Conservation (phyloP, 2,888 invertebrate species). For the Lucinisca nassula region DNA sequence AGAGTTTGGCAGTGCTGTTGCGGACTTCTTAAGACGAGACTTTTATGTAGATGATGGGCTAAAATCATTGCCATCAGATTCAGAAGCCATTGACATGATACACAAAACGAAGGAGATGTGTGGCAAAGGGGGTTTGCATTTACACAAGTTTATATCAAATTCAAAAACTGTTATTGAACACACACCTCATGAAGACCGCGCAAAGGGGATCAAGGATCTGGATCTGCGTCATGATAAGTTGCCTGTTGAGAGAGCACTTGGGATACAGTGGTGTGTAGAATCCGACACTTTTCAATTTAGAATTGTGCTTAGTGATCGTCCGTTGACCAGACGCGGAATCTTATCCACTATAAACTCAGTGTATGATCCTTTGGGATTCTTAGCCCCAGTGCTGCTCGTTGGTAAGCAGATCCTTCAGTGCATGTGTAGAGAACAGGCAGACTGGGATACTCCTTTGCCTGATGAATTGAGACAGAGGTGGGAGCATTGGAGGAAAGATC, state of each 20-base stretch:
- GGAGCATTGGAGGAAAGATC: constrained; percentile 4
- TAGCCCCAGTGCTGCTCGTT: constrained; percentile 57
- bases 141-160: constrained; percentile 65
- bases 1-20: constrained; percentile 11
- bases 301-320: constrained; percentile 39
- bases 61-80: constrained; percentile 28
- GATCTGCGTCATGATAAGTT: not conserved
- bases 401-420: constrained; percentile 65
- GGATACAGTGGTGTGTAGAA: constrained; percentile 61
- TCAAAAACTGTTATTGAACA: constrained; percentile 33
- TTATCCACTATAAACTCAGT: constrained; percentile 33
- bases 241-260: constrained; percentile 58
- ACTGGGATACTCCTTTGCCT: constrained; percentile 68
- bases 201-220: constrained; percentile 5
- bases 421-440: constrained; percentile 40
- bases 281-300: constrained; percentile 57
- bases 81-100: constrained; percentile 40
- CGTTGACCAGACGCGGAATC: constrained; percentile 49
- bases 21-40: constrained; percentile 41
- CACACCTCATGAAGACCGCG: constrained; percentile 39
- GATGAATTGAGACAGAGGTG: constrained; percentile 44
- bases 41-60: constrained; percentile 70
- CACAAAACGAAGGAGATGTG: constrained; percentile 30
- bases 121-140: constrained; percentile 30
- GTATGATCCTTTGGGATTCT: constrained; percentile 64